Evolutionary conservation across 2,888 invertebrate genomes (phyloP), one percentile per base, ranked within the genome.

Genomic region (Dryocosmus kuriphilus): DNA sequence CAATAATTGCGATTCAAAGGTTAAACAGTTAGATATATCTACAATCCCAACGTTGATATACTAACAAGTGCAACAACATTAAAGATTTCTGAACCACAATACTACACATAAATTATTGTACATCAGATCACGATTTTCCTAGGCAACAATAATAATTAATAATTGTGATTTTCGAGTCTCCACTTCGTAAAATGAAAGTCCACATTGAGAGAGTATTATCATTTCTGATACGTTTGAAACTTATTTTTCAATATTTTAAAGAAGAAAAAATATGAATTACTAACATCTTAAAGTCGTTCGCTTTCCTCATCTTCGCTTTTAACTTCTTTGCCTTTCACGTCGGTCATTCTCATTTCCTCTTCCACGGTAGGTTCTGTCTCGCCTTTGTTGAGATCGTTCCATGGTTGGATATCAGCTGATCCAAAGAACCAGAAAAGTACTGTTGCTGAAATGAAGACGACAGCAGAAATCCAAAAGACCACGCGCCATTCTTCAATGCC

Each of bases 401-500:
- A 96, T 2, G 93, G 91, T 87, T 96, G 96, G 22, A 95, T 94
- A 76, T 94, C 94, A 0, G 94, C 95, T 0, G 95, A 94, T 8
- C 96, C 96, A 81, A 96, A 95, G 2, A 95, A 77, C 87, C 94
- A 94, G 90, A 95, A 96, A 78, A 96, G 92, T 4, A 95, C 71
- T 0, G 96, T 96, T 0, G 95, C 94, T 2, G 94, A 93, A 22
- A 94, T 94, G 87, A 96, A 96, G 0, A 95, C 93, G 0, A 93
- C 92, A 0, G 95, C 95, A 0, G 96, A 96, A 41, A 96, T 95
- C 85, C 95, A 93, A 88, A 96, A 96, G 74, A 96, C 94, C 38
- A 94, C 93, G 74, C 95, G 94, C 96, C 96, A 96, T 89, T 96
- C 94, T 30, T 94, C 92, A 76, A 96, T 93, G n/a, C 95, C 95